phyloP scores from a whole-genome alignment of 2,888 invertebrate genomes.

The Cyclophora albipunctata region DNA sequence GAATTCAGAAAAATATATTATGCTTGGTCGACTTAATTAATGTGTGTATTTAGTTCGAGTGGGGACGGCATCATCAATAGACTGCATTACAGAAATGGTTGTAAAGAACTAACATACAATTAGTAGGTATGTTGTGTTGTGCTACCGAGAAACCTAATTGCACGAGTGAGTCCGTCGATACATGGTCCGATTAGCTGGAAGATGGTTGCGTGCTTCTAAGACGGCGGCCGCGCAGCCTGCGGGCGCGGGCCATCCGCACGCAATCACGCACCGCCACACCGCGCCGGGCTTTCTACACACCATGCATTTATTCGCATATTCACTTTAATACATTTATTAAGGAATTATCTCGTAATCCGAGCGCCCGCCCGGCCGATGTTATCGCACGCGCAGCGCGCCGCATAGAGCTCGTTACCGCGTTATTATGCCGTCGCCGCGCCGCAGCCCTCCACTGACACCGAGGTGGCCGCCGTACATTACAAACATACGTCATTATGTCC shows the following conservation, averaged over 20 bases:
- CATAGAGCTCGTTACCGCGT: conserved; percentile 28
- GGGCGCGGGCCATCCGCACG: conserved; percentile 37
- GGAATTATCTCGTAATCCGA: conserved; percentile 37
- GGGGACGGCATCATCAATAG: conserved; percentile 15
- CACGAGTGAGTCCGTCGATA: conserved; percentile 50
- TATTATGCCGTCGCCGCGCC: conserved; percentile 52
- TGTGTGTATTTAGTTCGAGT: too few relatives aligned
- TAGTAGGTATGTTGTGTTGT: conserved; percentile 33
- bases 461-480: conserved; percentile 53
- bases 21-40: too few relatives aligned
- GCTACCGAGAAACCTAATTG: conserved; percentile 63
- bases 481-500: conserved; percentile 32
- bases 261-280: conserved; percentile 27
- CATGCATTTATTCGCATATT: conserved; percentile 14
- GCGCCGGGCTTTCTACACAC: conserved; percentile 27
- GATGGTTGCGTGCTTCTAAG: conserved; percentile 55
- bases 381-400: conserved; percentile 62
- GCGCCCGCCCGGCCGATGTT: conserved; percentile 22
- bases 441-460: conserved; percentile 29
- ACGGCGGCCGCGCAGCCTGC: conserved; percentile 38
- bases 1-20: too few relatives aligned
- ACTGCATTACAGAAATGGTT: conserved; percentile 4
- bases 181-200: conserved; percentile 59
- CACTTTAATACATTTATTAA: conserved; percentile 17
- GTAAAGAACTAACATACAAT: conserved; percentile 15